phyloP scores from a whole-genome alignment of 2,888 invertebrate genomes.

The Carabus problematicus region DNA sequence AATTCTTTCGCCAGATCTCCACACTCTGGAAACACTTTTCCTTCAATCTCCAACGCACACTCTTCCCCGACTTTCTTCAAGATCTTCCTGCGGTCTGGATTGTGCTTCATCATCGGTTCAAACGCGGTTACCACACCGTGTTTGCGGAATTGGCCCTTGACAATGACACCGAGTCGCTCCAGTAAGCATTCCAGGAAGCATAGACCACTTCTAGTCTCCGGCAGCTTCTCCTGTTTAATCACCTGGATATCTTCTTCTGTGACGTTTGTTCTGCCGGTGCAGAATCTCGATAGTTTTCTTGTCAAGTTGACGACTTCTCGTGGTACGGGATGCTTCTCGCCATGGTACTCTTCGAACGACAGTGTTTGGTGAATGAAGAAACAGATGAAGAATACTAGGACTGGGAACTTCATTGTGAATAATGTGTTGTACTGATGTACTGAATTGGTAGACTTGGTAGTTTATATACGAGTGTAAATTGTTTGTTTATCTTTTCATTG shows the following conservation, averaged over 20 bases:
- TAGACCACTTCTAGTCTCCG: conserved; percentile 23
- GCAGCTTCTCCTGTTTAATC: conserved; percentile 26
- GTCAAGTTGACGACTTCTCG: conserved; percentile 13
- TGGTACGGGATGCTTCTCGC: neutral
- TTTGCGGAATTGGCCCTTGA: conserved; percentile 19
- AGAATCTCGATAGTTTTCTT: conserved; percentile 19
- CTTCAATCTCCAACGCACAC: conserved; percentile 14
- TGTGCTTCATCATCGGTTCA: conserved; percentile 26
- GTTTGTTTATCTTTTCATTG: no score
- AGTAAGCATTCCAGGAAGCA: conserved; percentile 31
- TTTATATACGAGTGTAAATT: no score
- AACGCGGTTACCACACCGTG: conserved; percentile 26
- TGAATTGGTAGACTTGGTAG: no score
- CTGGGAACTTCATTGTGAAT: conserved; percentile 3
- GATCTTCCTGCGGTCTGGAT: conserved; percentile 23
- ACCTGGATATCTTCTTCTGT: conserved; percentile 21
- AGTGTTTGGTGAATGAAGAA: neutral
- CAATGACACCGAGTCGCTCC: conserved; percentile 32
- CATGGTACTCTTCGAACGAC: neutral
- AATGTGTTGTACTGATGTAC: neutral
- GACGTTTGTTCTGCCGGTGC: conserved; percentile 26
- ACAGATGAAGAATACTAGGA: neutral
- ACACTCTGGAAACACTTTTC: neutral
- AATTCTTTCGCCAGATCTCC: conserved; percentile 30
- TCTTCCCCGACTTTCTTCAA: conserved; percentile 26